phyloP scores from a whole-genome alignment of 2,797 vertebrate species.

The Chiroxiphia lanceolata region DNA sequence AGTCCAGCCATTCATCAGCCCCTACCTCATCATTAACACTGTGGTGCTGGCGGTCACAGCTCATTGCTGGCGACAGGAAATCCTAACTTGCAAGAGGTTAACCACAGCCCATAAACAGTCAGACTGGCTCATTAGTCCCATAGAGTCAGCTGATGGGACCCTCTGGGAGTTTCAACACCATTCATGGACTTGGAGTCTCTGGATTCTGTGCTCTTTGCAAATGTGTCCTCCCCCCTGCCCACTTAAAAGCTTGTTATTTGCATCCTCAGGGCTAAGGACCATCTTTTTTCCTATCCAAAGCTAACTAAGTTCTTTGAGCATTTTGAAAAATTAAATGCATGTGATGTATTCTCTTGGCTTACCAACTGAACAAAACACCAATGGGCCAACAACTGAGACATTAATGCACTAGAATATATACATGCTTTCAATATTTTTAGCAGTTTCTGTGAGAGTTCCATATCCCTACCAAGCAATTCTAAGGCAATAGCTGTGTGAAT shows the following conservation, averaged over 20 bases:
- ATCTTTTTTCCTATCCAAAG: neutral
- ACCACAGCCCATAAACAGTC: constrained; percentile 66
- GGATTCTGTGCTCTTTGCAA: neutral
- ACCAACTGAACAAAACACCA: neutral
- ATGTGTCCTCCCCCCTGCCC: neutral
- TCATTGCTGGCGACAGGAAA: constrained; percentile 68
- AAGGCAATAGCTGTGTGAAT: neutral
- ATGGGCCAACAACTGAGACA: neutral
- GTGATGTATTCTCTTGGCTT: neutral
- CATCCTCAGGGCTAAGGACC: neutral
- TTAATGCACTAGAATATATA: neutral
- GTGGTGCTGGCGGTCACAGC: constrained; percentile 68
- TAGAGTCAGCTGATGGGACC: neutral
- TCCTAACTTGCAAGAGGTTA: constrained; percentile 69
- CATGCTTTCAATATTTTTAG: neutral
- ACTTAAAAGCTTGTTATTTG: neutral
- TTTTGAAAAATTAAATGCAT: neutral
- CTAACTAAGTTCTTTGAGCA: neutral
- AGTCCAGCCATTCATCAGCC: constrained; percentile 69
- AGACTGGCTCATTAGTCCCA: constrained; percentile 62
- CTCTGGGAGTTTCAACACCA: constrained; percentile 29
- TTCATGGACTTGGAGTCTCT: neutral
- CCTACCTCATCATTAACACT: constrained; percentile 74
- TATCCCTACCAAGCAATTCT: neutral
- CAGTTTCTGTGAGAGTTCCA: neutral